These are phyloP conservation scores for Prionace glauca DNA, from an alignment of 2,797 vertebrate species.

Conservation along the genomic window DNA sequence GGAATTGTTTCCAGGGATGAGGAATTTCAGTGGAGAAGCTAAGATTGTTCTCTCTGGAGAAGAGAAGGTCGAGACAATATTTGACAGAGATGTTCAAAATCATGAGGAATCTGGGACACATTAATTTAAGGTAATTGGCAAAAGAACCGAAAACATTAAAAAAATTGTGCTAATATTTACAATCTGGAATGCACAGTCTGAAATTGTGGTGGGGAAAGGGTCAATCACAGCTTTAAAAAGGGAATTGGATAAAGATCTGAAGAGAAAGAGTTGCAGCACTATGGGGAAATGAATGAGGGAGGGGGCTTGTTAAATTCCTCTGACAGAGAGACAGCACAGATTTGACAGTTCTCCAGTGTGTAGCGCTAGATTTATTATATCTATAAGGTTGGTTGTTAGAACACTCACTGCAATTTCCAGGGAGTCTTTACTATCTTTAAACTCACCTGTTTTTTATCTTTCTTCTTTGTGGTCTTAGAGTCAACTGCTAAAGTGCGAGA, in stretches of 20 bases:
- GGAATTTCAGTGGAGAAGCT: background rate
- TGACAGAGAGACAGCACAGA: background rate
- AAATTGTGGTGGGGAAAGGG: background rate
- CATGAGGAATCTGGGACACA: background rate
- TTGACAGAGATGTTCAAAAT: background rate
- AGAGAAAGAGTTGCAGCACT: background rate
- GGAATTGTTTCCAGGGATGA: no score
- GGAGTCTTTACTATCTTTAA: background rate
- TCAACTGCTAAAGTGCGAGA: background rate
- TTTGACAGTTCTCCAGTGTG: background rate
- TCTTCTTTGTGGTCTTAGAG: background rate
- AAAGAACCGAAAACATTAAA: no score
- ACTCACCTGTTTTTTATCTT: no score
- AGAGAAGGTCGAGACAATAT: background rate
- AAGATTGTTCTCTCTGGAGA: background rate
- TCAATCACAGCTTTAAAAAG: background rate
- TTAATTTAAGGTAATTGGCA: no score
- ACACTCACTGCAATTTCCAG: background rate
- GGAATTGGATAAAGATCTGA: background rate
- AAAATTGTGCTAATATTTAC: background rate
- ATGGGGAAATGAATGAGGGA: background rate
- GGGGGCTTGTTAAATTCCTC: no score
- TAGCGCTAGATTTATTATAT: background rate
- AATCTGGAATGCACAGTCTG: background rate
- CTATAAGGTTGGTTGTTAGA: background rate